These are phyloP conservation scores for Anticlea derivata DNA, from an alignment of 2,888 invertebrate species.

Conservation along the genomic window DNA sequence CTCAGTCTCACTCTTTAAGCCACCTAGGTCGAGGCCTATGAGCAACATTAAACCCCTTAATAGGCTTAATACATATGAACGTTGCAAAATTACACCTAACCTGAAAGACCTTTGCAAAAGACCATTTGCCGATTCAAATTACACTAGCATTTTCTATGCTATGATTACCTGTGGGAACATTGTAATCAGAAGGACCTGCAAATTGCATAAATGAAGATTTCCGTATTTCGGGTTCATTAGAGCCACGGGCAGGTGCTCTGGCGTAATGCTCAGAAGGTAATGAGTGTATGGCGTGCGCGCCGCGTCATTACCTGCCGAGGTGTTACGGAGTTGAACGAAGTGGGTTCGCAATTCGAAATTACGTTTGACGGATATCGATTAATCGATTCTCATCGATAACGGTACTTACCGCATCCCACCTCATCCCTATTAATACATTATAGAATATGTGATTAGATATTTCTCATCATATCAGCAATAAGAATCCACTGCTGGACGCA, in stretches of 20 bases:
- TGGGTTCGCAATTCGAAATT: constrained; percentile 23
- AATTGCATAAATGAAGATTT: constrained; percentile 27
- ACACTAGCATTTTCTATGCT: neutral
- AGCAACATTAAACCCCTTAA: too few species aligned
- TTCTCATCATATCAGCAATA: too few species aligned
- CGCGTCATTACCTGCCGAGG: constrained; percentile 40
- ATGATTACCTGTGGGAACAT: neutral
- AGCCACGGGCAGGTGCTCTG: constrained; percentile 18
- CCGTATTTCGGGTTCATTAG: constrained; percentile 28
- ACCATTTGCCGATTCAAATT: too few species aligned
- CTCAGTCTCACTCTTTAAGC: too few species aligned
- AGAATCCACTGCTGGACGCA: too few species aligned
- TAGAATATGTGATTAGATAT: too few species aligned
- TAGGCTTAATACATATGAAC: too few species aligned
- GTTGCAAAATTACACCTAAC: too few species aligned
- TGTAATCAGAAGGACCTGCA: constrained; percentile 14
- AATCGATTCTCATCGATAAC: neutral
- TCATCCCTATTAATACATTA: neutral
- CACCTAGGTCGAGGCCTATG: too few species aligned
- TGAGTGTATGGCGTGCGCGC: constrained; percentile 44
- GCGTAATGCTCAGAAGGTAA: constrained; percentile 17
- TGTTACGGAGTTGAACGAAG: constrained; percentile 23
- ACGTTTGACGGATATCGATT: constrained; percentile 2
- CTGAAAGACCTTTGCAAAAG: too few species aligned
- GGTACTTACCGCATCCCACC: too few species aligned